These are phyloP conservation scores for Kryptopterus vitreolus DNA, from an alignment of 2,797 vertebrate genomes.

Conservation along the genomic window DNA sequence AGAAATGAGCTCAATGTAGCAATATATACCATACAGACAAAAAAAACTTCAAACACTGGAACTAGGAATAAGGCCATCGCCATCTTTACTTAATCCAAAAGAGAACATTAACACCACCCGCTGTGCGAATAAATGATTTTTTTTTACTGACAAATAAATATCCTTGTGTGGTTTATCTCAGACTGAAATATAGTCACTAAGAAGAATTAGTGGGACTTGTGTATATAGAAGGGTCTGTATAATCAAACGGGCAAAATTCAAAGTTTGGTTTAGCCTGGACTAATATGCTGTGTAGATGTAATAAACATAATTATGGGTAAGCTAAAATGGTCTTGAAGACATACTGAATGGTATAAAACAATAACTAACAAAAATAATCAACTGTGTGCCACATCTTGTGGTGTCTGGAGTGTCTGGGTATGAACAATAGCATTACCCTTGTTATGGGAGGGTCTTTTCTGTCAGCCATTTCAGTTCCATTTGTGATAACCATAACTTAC, in stretches of 20 bases:
- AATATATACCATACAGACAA: constrained; percentile 39
- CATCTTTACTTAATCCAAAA: constrained; percentile 28
- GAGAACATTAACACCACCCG: constrained; percentile 34
- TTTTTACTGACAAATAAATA: constrained; percentile 30
- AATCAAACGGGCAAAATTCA: constrained; percentile 56
- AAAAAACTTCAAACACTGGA: constrained; percentile 43
- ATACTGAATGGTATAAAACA: constrained; percentile 52
- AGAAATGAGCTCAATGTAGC: constrained; percentile 44
- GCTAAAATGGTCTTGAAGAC: constrained; percentile 51
- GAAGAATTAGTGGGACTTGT: constrained; percentile 47
- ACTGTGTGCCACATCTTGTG: constrained; percentile 52
- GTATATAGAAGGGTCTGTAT: constrained; percentile 49
- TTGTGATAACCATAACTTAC: constrained; percentile 67
- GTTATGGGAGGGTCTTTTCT: constrained; percentile 62
- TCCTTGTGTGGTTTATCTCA: constrained; percentile 33
- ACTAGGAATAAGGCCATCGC: constrained; percentile 20
- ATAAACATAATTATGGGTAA: constrained; percentile 51
- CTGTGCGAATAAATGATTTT: constrained; percentile 15
- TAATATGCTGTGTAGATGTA: constrained; percentile 40
- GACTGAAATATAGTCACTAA: constrained; percentile 31
- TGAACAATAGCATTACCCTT: constrained; percentile 68
- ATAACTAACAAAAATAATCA: constrained; percentile 49
- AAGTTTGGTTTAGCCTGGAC: constrained; percentile 53
- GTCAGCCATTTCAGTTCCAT: constrained; percentile 69
- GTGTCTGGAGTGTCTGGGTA: constrained; percentile 58